Percentiles rank a stretch among this genome's conserved stretches.
Evolutionary conservation across 2,797 vertebrate species (phyloP).

Genomic region (Philypnodon macrostomus): DNA sequence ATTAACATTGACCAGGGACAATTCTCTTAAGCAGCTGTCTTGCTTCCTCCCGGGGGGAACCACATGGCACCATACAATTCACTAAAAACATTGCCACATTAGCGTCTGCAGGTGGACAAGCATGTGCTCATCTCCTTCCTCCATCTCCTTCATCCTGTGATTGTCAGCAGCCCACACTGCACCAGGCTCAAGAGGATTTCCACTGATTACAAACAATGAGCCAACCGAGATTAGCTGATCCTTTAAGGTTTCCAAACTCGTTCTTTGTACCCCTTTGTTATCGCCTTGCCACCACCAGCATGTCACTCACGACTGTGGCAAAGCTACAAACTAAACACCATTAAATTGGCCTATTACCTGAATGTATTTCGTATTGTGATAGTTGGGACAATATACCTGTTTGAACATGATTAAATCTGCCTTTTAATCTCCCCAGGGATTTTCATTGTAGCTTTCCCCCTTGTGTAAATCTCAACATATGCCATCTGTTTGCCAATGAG

Average conservation of each 20-base stretch:
- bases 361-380: too few species aligned
- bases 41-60: slow-evolving; percentile 7
- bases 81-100: slow-evolving; percentile 12
- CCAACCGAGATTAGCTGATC: slow-evolving; percentile 66
- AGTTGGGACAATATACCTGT: too few species aligned
- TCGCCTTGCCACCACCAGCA: too few species aligned
- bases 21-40: slow-evolving; percentile 2
- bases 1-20: background rate
- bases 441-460: slow-evolving; percentile 26
- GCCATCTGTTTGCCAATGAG: slow-evolving; percentile 24
- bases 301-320: background rate
- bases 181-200: slow-evolving; percentile 69
- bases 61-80: slow-evolving; percentile 20
- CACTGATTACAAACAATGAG: slow-evolving; percentile 71
- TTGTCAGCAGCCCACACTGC: slow-evolving; percentile 53
- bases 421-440: slow-evolving; percentile 32
- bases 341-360: too few species aligned
- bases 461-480: slow-evolving; percentile 10
- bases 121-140: slow-evolving; percentile 49
- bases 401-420: slow-evolving; percentile 11
- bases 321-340: background rate
- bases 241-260: slow-evolving; percentile 33
- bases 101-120: slow-evolving; percentile 54
- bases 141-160: slow-evolving; percentile 44
- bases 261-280: slow-evolving; percentile 9